Base-by-base conservation (phyloP, 2,888 invertebrate genomes). In the Drosophila phalerata region DNA sequence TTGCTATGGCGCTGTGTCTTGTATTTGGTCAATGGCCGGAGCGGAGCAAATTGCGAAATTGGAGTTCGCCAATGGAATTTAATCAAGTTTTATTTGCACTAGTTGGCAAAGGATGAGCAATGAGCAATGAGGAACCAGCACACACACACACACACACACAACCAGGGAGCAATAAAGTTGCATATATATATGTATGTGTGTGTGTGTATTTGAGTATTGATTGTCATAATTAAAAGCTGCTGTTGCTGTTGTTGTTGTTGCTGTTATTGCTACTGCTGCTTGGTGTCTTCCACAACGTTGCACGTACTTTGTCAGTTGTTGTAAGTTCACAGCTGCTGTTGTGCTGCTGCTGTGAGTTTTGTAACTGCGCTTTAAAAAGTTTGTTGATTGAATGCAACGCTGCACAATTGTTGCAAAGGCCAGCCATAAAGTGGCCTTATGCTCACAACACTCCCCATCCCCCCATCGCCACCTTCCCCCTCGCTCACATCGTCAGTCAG, bases 321-420 rank as follows among this genome's bases (percentile, higher is more conserved):
- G 58, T 11, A 53, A 43, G 55, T 56, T 56, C 55, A 63, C 57
- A 51, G 45, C 62, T 64, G 60, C 63, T 74, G 76, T 52, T 43
- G 65, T 64, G 60, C 63, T 74, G 76, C 53, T 43, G 65, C 57
- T 74, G 78, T 52, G 63, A 85, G 83, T 88, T 87, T 82, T 85
- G 85, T 88, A 85, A 85, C 69, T 82, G 80, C 83, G 84, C 88
- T 88, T 88, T 85, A 85, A 85, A 80, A 85, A 88, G 65, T 85
- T 85, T 85, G 86, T 69, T 85, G 84, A 85, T 85, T 85, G 88
- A 85, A 85, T 85, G 84, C 88, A 80, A 73, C 88, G 69, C 73
- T 77, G 88, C 88, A 88, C 85, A 85, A 88, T 88, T 84, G 85
- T 88, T 88, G 88, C 84, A 85, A 83, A 85, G 88, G 83, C 80